Evolutionary conservation across 2,888 invertebrate species (phyloP), one percentile per base, ranked within the genome.

Genomic region (Stegophylla sp.): DNA sequence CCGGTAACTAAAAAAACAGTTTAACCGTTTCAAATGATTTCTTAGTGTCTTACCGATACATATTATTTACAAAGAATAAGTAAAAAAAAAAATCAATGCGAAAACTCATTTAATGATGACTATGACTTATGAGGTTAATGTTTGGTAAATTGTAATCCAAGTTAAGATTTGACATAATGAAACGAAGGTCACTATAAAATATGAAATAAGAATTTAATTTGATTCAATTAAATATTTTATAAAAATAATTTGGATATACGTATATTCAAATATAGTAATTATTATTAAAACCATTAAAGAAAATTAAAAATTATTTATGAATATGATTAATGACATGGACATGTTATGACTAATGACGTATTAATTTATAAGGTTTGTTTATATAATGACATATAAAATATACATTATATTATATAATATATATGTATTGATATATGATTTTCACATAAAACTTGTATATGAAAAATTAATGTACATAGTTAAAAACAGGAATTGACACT

Each of bases 1-100:
- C 67, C 48, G 20, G 9, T 15, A 28, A n/a, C 28, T 7, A 23
- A 51, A 73, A 43, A 72, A 76, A 45, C 28, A 41, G 43, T 76
- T 76, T 20, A 56, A 66, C 67, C 56, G 56, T 76, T 67, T 56
- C 76, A 76, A 67, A 67, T 67, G 48, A 63, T 48, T 28, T 63
- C 48, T 73, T 73, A 73, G 7, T 26, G 45, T 63, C 48, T 73
- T 73, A 73, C 13, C n/a, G 45, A 61, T 74, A 28, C 45, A 28
- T n/a, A n/a, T 61, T 59, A 48, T 28, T 45, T 28, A 73, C 13
- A 28, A 73, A 48, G 0, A 74, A 48, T 48, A 63, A 9, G 28
- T 28, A 45, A 56, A 74, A 13, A 74, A 28, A 53, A 17, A 51
- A 75, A 34, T 51, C 15, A 51, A 23, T 17, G 17, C 34, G 13